Percentiles rank a stretch among this genome's conserved stretches.
phyloP scores from a whole-genome alignment of 2,888 invertebrate genomes.

The Drosophila dives region DNA sequence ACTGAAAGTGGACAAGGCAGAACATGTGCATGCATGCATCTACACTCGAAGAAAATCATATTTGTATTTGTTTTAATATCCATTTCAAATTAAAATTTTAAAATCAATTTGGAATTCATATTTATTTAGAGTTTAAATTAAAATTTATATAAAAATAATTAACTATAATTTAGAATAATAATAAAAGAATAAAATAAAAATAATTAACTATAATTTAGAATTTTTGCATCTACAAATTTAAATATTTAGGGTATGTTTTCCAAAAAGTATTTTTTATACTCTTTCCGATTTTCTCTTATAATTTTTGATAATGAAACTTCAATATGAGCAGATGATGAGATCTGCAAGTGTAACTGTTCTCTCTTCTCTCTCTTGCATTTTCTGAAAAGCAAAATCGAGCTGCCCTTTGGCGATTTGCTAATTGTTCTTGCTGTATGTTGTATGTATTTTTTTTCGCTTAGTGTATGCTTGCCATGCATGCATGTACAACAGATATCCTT shows the following conservation, averaged over 20 bases:
- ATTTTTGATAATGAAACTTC: neutral
- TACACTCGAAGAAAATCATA: neutral
- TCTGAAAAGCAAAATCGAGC: neutral
- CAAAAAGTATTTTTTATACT: no score
- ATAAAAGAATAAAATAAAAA: no score
- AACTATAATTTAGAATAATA: neutral
- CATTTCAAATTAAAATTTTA: neutral
- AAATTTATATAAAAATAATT: no score
- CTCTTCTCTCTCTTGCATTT: no score
- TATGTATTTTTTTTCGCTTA: neutral
- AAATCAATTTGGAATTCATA: neutral
- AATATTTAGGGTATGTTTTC: neutral
- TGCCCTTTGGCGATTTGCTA: neutral
- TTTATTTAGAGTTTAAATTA: neutral
- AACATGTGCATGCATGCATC: neutral
- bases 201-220: no score
- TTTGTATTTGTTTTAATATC: neutral
- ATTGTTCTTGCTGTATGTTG: neutral
- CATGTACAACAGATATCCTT: conserved; percentile 12
- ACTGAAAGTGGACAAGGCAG: conserved; percentile 40
- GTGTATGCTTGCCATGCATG: conserved; percentile 7
- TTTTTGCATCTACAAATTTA: no score
- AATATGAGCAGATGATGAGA: no score
- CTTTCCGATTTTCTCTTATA: neutral
- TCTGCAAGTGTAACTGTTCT: neutral